These are phyloP conservation scores for Craseonycteris thonglongyai DNA, from an alignment of 2,113 vertebrate genomes.

Conservation along the genomic window DNA sequence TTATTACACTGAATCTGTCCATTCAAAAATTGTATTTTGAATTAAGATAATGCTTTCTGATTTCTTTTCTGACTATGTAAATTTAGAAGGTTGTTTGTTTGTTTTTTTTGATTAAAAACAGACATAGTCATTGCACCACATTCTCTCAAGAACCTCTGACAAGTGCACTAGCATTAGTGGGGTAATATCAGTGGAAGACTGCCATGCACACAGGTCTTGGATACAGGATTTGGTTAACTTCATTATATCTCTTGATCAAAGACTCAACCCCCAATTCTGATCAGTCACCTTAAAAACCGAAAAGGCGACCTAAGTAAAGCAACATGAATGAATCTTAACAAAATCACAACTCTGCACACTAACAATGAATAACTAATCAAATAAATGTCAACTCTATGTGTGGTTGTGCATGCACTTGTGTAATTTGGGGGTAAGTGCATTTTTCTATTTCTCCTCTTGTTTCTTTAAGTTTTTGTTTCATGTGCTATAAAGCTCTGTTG, in stretches of 20 bases:
- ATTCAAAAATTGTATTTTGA: slow-evolving; percentile 59
- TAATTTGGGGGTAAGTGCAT: neutral
- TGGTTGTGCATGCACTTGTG: neutral
- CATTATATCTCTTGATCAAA: neutral
- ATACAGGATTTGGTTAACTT: neutral
- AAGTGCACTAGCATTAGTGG: neutral
- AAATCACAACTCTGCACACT: neutral
- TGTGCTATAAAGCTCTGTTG: neutral
- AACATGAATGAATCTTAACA: neutral
- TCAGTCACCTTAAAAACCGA: neutral
- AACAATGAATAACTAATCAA: neutral
- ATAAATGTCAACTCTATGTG: neutral
- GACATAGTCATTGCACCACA: neutral
- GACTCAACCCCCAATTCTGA: neutral
- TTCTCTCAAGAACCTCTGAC: neutral
- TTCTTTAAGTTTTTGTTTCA: neutral
- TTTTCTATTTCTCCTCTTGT: neutral
- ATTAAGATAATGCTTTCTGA: slow-evolving; percentile 54
- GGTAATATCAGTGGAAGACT: neutral
- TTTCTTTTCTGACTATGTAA: slow-evolving; percentile 56
- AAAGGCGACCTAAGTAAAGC: neutral
- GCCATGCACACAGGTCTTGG: neutral
- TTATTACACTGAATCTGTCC: slow-evolving; percentile 51
- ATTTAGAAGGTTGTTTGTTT: too few relatives aligned
- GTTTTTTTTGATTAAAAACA: slow-evolving; percentile 17